Evolutionary conservation across 64 coral and sea anemone species (phyloP).

Genomic region (Astreopora myriophthalma): DNA sequence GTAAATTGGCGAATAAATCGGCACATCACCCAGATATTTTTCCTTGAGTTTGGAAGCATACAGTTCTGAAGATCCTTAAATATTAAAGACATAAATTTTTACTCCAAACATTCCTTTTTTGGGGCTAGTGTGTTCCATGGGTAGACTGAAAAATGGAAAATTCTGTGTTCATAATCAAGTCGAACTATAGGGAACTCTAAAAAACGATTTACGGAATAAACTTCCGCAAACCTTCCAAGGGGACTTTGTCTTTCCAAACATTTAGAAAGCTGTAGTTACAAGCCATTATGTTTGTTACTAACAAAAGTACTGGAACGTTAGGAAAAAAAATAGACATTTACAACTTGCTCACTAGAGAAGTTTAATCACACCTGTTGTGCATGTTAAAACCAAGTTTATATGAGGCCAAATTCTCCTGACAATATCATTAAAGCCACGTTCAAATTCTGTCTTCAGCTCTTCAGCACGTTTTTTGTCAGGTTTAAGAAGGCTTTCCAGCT

Average conservation of each 20-base stretch:
- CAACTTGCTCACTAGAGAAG: too few species aligned
- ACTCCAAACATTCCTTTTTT: background rate
- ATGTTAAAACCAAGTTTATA: conserved; percentile 1
- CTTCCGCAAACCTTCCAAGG: too few species aligned
- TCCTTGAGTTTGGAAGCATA: conserved; percentile 25
- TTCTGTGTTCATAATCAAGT: too few species aligned
- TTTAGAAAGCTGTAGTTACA: too few species aligned
- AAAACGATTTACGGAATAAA: too few species aligned
- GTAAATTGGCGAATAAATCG: conserved; percentile 38
- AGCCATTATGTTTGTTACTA: too few species aligned
- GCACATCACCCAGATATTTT: conserved; percentile 2
- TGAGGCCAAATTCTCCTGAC: conserved; percentile 31
- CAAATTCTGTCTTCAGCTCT: conserved; percentile 2
- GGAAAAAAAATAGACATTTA: too few species aligned
- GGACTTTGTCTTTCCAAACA: too few species aligned
- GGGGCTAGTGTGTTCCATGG: too few species aligned
- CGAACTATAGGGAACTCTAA: too few species aligned
- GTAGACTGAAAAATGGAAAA: too few species aligned
- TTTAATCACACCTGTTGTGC: conserved; percentile 11
- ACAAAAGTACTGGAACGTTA: too few species aligned
- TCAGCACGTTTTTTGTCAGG: conserved; percentile 30
- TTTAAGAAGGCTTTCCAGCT: conserved; percentile 26
- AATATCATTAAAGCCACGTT: background rate
- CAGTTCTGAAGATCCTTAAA: conserved; percentile 7
- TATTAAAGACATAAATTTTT: background rate